Evolutionary conservation across 2,888 invertebrate species (phyloP).

Genomic region (Ichneumoninae sp.): DNA sequence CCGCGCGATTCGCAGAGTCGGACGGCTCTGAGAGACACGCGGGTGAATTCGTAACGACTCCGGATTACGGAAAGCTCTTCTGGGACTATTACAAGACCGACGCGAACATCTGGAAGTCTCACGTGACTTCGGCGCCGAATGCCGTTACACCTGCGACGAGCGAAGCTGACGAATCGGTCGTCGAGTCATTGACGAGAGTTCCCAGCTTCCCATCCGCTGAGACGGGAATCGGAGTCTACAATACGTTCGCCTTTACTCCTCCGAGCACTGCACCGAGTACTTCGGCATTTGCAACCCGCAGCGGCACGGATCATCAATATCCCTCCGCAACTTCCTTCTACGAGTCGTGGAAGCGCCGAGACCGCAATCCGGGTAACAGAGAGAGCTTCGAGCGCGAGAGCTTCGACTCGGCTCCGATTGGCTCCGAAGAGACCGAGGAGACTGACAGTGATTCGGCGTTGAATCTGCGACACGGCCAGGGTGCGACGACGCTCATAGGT

Average conservation of each 20-base stretch:
- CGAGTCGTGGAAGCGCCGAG: constrained; percentile 65
- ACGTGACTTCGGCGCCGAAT: not conserved
- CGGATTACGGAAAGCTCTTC: constrained; percentile 73
- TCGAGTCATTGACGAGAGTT: constrained; percentile 10
- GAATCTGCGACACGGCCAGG: constrained; percentile 23
- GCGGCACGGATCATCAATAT: not conserved
- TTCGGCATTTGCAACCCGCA: not conserved
- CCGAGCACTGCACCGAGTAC: constrained; percentile 4
- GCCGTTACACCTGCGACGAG: not conserved
- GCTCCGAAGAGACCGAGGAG: constrained; percentile 2
- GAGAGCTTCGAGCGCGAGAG: constrained; percentile 6
- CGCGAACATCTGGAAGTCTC: constrained; percentile 61
- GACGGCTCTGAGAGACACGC: constrained; percentile 2
- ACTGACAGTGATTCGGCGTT: not conserved
- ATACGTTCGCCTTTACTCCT: constrained; percentile 8
- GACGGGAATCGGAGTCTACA: not conserved
- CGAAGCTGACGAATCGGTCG: not conserved
- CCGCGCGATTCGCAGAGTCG: not conserved
- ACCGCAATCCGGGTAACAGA: constrained; percentile 11
- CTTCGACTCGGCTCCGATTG: not conserved
- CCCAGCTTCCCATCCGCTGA: constrained; percentile 1
- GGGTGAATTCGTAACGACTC: constrained; percentile 53
- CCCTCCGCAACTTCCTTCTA: constrained; percentile 55
- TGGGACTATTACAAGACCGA: constrained; percentile 75
- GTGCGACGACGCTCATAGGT: constrained; percentile 7